Conservation (phyloP, 2,888 invertebrate species). For the Dryomyza anilis region DNA sequence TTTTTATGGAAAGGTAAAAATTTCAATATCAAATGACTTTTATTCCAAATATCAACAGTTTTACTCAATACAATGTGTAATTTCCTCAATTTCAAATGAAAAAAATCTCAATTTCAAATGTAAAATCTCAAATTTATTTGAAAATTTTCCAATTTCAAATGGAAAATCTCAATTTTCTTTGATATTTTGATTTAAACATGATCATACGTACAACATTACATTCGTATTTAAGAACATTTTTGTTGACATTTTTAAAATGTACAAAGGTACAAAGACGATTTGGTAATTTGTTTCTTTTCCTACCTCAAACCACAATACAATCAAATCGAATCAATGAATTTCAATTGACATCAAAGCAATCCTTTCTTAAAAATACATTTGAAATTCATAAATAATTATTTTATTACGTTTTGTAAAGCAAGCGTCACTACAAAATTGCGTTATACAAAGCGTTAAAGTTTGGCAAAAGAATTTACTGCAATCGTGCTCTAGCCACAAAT, state of each 20-base stretch:
- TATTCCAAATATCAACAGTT: not conserved
- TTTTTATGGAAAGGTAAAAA: not conserved
- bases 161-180: too few species aligned
- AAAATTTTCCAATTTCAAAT: too few species aligned
- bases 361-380: not conserved
- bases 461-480: not conserved
- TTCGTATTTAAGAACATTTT: too few species aligned
- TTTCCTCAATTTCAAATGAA: too few species aligned
- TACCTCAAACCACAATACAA: not conserved
- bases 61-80: too few species aligned
- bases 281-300: too few species aligned
- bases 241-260: too few species aligned
- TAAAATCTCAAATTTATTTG: too few species aligned
- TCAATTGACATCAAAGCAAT: not conserved
- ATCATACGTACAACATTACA: too few species aligned
- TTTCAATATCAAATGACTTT: not conserved
- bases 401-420: not conserved
- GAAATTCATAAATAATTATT: not conserved
- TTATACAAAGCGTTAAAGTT: not conserved
- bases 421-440: slow-evolving; percentile 11
- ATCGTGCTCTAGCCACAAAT: not conserved
- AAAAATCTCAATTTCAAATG: too few species aligned
- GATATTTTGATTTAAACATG: too few species aligned
- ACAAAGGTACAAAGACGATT: too few species aligned
- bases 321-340: not conserved